A percentile compares a stretch with the other conserved stretches of the same genome.
Evolutionary conservation across 2,888 invertebrate species (phyloP).

Genomic region (Athalia circularis): DNA sequence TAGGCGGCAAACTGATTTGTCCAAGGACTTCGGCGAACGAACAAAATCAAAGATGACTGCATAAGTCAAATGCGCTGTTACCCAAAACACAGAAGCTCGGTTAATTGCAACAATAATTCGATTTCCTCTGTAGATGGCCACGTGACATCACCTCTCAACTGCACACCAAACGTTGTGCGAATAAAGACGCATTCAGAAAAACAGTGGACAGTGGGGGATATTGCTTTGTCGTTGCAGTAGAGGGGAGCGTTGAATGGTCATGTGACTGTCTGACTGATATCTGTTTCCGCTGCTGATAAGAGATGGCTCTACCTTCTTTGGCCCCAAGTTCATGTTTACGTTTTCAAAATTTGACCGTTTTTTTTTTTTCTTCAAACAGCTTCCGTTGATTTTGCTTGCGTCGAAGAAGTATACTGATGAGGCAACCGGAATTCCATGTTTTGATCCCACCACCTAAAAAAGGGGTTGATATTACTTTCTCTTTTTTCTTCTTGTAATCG

Average conservation of each 20-base stretch:
- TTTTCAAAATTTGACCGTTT: neutral
- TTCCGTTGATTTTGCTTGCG: too few relatives aligned
- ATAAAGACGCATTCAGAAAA: slow-evolving; percentile 36
- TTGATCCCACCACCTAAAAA: too few relatives aligned
- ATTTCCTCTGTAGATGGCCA: slow-evolving; percentile 17
- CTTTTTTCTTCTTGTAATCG: too few relatives aligned
- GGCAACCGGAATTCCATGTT: too few relatives aligned
- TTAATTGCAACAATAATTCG: neutral
- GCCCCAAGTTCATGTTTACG: neutral
- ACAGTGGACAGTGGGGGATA: slow-evolving; percentile 24
- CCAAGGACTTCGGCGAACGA: neutral
- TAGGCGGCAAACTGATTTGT: neutral
- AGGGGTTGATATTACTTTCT: too few relatives aligned
- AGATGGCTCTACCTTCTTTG: slow-evolving; percentile 40
- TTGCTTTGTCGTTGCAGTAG: slow-evolving; percentile 16
- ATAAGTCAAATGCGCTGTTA: slow-evolving; percentile 1
- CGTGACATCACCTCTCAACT: slow-evolving; percentile 25
- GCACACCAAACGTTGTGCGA: slow-evolving; percentile 22
- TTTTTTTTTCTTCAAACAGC: neutral
- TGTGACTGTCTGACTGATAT: slow-evolving; percentile 36
- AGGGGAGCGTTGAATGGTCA: slow-evolving; percentile 24
- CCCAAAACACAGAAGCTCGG: neutral
- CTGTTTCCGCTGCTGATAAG: slow-evolving; percentile 41
- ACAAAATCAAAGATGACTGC: neutral
- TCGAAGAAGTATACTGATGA: too few relatives aligned